Evolutionary conservation across 1,140 invertebrate genomes (phyloP).

Genomic region (Anastatus disparis): DNA sequence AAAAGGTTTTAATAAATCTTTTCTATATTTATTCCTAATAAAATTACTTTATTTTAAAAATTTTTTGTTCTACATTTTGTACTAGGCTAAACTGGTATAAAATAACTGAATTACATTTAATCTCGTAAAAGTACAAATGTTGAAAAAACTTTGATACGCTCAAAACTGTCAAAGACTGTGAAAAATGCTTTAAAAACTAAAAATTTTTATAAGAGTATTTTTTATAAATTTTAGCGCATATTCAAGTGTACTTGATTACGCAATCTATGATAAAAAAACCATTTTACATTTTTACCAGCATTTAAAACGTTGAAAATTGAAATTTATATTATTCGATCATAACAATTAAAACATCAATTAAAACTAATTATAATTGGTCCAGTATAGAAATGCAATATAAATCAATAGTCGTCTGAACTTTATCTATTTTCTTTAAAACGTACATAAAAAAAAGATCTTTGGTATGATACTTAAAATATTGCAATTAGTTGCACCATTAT

Average conservation of each 20-base stretch:
- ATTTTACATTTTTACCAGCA: slow-evolving; percentile 7
- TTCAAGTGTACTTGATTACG: background rate
- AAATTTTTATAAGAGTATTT: slow-evolving; percentile 10
- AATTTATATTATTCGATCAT: no score
- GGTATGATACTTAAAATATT: slow-evolving; percentile 61
- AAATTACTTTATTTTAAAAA: slow-evolving; percentile 49
- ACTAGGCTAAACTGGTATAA: slow-evolving; percentile 50
- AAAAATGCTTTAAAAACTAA: slow-evolving; percentile 4
- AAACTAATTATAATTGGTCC: slow-evolving; percentile 36
- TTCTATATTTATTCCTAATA: slow-evolving; percentile 19
- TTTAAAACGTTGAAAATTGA: slow-evolving; percentile 8
- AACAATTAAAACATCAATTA: no score
- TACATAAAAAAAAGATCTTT: slow-evolving; percentile 57
- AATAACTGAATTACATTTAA: slow-evolving; percentile 47
- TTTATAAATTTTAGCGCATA: background rate
- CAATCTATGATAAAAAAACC: background rate
- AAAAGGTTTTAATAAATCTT: slow-evolving; percentile 19
- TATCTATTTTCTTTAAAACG: slow-evolving; percentile 28
- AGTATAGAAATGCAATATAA: slow-evolving; percentile 28
- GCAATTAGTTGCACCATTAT: slow-evolving; percentile 48
- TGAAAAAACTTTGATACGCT: slow-evolving; percentile 36
- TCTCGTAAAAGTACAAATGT: slow-evolving; percentile 48
- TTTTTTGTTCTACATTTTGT: slow-evolving; percentile 52
- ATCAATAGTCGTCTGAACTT: slow-evolving; percentile 31
- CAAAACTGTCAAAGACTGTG: slow-evolving; percentile 20